A percentile compares a stretch with the other conserved stretches of the same genome.
These are phyloP conservation scores for Aurelia sp. DNA, from an alignment of 30 jellyfish, hydroid and myxozoan species.

Conservation along the genomic window DNA sequence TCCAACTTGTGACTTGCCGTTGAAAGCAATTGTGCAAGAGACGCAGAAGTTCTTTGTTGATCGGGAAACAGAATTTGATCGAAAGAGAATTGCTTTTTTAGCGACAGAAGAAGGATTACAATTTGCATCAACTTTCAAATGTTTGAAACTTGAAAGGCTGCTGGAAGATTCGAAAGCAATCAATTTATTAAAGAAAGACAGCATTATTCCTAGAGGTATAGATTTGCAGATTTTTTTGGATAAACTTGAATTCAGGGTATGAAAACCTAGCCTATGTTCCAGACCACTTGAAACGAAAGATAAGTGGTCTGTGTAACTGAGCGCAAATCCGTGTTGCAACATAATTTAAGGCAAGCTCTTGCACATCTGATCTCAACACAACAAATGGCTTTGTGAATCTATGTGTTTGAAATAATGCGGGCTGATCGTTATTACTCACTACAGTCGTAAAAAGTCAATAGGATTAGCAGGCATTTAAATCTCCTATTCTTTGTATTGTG, in stretches of 20 bases:
- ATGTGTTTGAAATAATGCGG: too few species aligned
- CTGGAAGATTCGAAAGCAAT: conserved; percentile 88
- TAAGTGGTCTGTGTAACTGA: too few species aligned
- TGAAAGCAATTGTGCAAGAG: conserved; percentile 72
- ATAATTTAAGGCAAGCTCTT: too few species aligned
- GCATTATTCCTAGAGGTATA: conserved; percentile 87
- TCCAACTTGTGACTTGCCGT: conserved; percentile 64
- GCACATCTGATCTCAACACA: too few species aligned
- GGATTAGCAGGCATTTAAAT: too few species aligned
- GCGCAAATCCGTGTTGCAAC: too few species aligned
- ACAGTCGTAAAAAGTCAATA: too few species aligned
- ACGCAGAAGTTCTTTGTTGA: conserved; percentile 82
- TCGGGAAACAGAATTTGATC: conserved; percentile 26
- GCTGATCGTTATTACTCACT: too few species aligned
- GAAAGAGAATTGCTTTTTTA: conserved; percentile 41
- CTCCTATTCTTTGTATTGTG: too few species aligned
- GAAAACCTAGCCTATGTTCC: too few species aligned
- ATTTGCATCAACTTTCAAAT: conserved; percentile 79
- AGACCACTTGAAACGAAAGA: too few species aligned
- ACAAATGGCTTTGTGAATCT: too few species aligned
- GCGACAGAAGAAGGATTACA: conserved; percentile 81
- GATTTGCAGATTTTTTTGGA: neutral
- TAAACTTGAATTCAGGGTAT: neutral
- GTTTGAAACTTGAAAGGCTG: conserved; percentile 78
- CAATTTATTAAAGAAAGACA: conserved; percentile 74